Percentiles rank a stretch among this genome's conserved stretches.
These are phyloP conservation scores for Ramphastos sulfuratus DNA, from an alignment of 2,113 vertebrate genomes.

Conservation along the genomic window DNA sequence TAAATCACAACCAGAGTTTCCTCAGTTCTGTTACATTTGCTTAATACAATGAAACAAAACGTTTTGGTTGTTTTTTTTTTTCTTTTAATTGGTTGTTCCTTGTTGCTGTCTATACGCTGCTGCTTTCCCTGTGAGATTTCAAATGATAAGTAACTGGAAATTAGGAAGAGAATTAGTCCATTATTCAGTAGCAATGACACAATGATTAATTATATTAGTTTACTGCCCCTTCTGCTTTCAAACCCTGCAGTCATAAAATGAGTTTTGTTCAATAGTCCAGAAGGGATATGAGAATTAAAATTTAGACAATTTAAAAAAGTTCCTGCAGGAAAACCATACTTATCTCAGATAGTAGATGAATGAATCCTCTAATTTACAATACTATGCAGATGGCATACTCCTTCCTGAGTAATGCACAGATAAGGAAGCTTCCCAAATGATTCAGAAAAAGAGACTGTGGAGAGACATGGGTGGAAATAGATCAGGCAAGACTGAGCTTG, in stretches of 20 bases:
- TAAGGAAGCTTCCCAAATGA: constrained; percentile 21
- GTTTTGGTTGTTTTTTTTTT: not conserved
- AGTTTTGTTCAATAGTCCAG: constrained; percentile 61
- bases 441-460: not conserved
- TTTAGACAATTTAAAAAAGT: constrained; percentile 60
- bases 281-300: constrained; percentile 63
- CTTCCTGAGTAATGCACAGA: not conserved
- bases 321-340: constrained; percentile 52
- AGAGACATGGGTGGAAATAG: not conserved
- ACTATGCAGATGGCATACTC: constrained; percentile 25
- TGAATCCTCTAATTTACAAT: constrained; percentile 37
- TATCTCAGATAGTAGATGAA: constrained; percentile 42
- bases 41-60: constrained; percentile 37
- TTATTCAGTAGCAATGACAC: constrained; percentile 58
- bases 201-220: constrained; percentile 72
- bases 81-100: constrained; percentile 15
- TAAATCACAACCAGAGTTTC: not conserved
- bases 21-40: not conserved
- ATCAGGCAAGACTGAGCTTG: not conserved
- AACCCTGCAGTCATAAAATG: constrained; percentile 59
- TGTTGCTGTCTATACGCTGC: constrained; percentile 11
- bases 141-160: constrained; percentile 64
- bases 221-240: constrained; percentile 60
- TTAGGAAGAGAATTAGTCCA: constrained; percentile 61
- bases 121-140: constrained; percentile 49